Evolutionary conservation across 2,797 vertebrate species (phyloP).

Genomic region (Psittacula derbiana): DNA sequence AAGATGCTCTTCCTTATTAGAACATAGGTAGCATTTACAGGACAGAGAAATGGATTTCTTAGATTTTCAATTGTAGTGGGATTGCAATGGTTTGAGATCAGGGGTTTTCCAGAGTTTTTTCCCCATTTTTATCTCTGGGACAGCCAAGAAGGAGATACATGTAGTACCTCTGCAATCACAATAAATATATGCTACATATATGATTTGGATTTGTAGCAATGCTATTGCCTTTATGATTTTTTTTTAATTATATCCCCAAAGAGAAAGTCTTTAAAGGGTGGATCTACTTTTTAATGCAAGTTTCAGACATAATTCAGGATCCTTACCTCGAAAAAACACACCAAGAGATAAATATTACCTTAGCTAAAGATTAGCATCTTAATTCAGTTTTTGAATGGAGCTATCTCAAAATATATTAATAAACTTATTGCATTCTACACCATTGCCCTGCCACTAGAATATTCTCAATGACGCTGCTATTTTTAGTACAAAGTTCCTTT

Average conservation of each 20-base stretch:
- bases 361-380: background rate
- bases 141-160: background rate
- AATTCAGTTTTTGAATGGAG: background rate
- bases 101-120: fast-evolving
- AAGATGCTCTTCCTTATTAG: background rate
- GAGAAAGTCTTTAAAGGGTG: background rate
- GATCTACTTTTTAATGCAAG: background rate
- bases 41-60: background rate
- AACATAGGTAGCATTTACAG: background rate
- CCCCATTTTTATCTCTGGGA: fast-evolving
- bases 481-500: background rate
- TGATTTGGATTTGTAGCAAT: background rate
- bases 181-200: background rate
- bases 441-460: background rate
- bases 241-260: background rate
- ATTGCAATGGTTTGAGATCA: background rate
- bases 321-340: background rate
- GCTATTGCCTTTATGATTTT: background rate
- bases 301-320: background rate
- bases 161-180: background rate
- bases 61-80: background rate
- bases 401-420: background rate
- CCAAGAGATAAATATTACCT: background rate
- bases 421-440: background rate
- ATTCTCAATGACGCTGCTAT: background rate